Base-by-base conservation (phyloP, 2,797 vertebrate species). In the Enteromius unitaeniatus region DNA sequence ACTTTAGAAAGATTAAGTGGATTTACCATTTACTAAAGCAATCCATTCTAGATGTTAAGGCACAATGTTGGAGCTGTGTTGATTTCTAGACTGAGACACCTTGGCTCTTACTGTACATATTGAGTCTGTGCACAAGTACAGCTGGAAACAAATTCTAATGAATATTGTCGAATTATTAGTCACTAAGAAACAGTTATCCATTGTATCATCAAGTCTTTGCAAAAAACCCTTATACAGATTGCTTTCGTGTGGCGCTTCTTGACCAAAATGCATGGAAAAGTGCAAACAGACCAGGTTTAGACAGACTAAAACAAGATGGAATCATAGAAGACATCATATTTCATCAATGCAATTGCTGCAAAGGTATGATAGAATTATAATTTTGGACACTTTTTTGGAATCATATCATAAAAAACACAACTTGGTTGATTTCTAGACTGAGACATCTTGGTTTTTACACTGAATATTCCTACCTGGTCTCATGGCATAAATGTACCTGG, bases 381-480 rank as follows among this genome's bases (percentile, higher is more conserved):
- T 58, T 81, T 34, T 62, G 51, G 19, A 34, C 45, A 67, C 58
- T 49, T 75, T 45, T 75, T 78, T 69, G 28, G 40, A 79, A 76
- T 62, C 28, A 69, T 49, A 49, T 7, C 19, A 37, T 76, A 82
- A n/a, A 10, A 45, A 42, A 42, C 72, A 84, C 64, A 51, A n/a
- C 53, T 55, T 10, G 21, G 1, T 21, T 55, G 0, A 53, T 60
- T 64, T 64, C 28, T 31, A 31, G 6, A 64, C 14, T 49, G 23
- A 72, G 23, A 72, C 7, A 10, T 49, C 2, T 49, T 72, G 14
- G 14, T 1, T 21, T 72, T 51, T 73, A 62, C 1, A 11, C 10
- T 23, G 55, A 26, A 5, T 40, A n/a, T 11, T 42, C 8, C 42
- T 2, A 42, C 42, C 42, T 42, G 42, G 42, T 42, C 42, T 42